Evolutionary conservation across 2,113 vertebrate species (phyloP).

Genomic region (Prunella fulvescens): DNA sequence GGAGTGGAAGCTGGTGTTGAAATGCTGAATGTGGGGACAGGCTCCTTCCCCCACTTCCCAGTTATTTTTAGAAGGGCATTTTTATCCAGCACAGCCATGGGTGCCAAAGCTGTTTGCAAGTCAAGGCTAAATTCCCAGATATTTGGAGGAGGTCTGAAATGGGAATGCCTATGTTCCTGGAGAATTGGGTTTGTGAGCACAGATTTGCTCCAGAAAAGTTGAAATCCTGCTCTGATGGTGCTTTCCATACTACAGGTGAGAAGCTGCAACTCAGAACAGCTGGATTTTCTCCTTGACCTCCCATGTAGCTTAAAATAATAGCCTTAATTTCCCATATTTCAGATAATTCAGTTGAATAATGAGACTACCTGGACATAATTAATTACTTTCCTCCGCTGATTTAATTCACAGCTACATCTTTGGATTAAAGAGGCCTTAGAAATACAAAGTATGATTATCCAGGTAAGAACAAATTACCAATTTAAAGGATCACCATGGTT

Average conservation of each 20-base stretch:
- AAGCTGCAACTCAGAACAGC: background rate
- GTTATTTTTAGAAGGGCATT: conserved; percentile 17
- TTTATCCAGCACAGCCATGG: background rate
- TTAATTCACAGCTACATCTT: background rate
- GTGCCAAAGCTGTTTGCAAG: conserved; percentile 13
- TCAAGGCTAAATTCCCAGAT: background rate
- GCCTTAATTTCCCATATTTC: background rate
- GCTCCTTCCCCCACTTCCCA: background rate
- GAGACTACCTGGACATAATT: background rate
- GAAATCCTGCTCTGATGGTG: background rate
- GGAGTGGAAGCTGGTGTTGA: background rate
- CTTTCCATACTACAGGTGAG: background rate
- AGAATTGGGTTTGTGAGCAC: background rate
- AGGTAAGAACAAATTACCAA: background rate
- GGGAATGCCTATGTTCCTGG: accelerated
- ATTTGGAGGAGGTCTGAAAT: background rate
- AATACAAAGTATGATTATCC: background rate
- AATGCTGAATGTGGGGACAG: background rate
- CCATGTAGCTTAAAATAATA: background rate
- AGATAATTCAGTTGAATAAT: background rate
- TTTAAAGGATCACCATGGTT: background rate
- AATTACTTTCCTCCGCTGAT: background rate
- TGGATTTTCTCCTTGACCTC: background rate
- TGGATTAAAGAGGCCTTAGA: background rate
- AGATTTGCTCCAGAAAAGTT: background rate